A percentile compares a stretch with the other conserved stretches of the same genome.
phyloP scores from a whole-genome alignment of 1,140 invertebrate genomes.

The Magallana gigas region DNA sequence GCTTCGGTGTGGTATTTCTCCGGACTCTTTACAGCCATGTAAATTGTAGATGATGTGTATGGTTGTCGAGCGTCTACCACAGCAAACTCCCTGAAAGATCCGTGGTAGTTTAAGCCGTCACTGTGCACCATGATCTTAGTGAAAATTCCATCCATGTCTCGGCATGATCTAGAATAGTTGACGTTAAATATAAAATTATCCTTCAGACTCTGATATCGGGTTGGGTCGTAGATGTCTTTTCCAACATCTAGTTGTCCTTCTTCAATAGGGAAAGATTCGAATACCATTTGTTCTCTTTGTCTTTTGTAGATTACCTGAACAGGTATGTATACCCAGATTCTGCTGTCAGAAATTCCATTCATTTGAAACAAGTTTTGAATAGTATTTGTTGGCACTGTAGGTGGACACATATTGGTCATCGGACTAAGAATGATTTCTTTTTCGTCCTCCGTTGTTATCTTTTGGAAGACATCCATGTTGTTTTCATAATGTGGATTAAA shows the following conservation, averaged over 20 bases:
- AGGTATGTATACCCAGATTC: constrained; percentile 70
- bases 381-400: constrained; percentile 43
- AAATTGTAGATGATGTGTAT: constrained; percentile 62
- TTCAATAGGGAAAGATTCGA: constrained; percentile 48
- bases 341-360: constrained; percentile 65
- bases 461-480: constrained; percentile 1
- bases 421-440: constrained; percentile 38
- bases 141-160: constrained; percentile 54
- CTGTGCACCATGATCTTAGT: constrained; percentile 57
- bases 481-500: background rate
- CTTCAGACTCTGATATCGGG: constrained; percentile 27
- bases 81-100: constrained; percentile 69
- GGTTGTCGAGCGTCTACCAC: constrained; percentile 64
- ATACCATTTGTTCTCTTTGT: constrained; percentile 57
- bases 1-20: constrained; percentile 56
- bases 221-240: constrained; percentile 53
- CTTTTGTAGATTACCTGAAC: constrained; percentile 65
- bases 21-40: constrained; percentile 68
- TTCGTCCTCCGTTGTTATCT: background rate
- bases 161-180: constrained; percentile 40
- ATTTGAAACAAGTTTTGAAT: constrained; percentile 67
- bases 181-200: constrained; percentile 18
- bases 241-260: constrained; percentile 29
- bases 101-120: constrained; percentile 69
- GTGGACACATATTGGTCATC: constrained; percentile 49